Percentiles rank a stretch among this genome's conserved stretches.
These are phyloP conservation scores for Acomys russatus DNA, from an alignment of 2,797 vertebrate genomes.

Conservation along the genomic window DNA sequence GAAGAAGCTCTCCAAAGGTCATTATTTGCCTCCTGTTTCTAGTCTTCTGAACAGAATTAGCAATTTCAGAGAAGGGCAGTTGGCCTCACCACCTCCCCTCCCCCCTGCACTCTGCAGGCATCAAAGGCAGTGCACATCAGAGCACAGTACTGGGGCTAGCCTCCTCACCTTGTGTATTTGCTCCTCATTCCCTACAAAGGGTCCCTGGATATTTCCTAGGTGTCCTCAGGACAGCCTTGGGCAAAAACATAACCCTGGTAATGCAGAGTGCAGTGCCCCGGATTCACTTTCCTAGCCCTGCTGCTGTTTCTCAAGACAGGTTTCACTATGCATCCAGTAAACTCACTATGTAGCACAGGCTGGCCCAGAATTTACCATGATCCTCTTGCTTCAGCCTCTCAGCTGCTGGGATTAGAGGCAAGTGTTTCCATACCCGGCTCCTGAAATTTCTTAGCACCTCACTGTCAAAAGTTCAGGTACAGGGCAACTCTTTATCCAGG, in stretches of 20 bases:
- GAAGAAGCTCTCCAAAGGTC: background rate
- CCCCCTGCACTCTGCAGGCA: background rate
- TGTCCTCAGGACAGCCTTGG: background rate
- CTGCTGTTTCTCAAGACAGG: background rate
- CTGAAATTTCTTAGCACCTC: conserved; percentile 23
- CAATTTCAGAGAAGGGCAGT: background rate
- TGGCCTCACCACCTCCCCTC: background rate
- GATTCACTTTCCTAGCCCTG: background rate
- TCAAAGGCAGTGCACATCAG: background rate
- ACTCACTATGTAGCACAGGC: background rate
- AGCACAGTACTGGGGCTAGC: conserved; percentile 81
- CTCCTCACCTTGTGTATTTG: background rate
- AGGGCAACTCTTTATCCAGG: background rate
- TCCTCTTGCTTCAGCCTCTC: background rate
- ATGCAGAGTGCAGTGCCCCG: background rate
- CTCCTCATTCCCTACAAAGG: background rate
- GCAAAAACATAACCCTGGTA: background rate
- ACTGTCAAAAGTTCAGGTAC: conserved; percentile 3
- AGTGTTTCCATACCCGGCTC: background rate
- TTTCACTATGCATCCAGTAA: background rate
- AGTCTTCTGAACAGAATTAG: background rate
- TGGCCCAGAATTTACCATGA: background rate
- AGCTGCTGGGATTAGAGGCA: background rate
- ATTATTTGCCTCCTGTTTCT: conserved; percentile 18
- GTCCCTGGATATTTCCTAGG: background rate